These are phyloP conservation scores for Tiliacea aurago DNA, from an alignment of 2,888 invertebrate genomes.

Conservation along the genomic window DNA sequence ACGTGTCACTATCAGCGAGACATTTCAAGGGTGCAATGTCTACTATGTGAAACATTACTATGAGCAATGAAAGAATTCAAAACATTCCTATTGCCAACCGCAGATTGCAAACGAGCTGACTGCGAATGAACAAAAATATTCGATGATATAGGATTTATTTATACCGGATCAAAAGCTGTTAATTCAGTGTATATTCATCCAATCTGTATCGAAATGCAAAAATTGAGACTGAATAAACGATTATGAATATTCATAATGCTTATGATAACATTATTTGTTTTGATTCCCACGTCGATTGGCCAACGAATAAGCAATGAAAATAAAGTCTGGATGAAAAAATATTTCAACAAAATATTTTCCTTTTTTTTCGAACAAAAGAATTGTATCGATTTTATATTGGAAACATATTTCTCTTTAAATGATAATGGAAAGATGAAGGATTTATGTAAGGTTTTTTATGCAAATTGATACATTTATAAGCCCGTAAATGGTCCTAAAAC, in stretches of 20 bases:
- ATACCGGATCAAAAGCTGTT: slow-evolving; percentile 25
- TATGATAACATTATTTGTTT: slow-evolving; percentile 32
- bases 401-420: slow-evolving; percentile 22
- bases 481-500: background rate
- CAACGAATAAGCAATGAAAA: slow-evolving; percentile 31
- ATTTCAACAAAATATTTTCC: background rate
- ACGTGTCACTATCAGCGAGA: too few species aligned
- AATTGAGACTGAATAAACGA: slow-evolving; percentile 31
- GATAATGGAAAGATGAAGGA: slow-evolving; percentile 17
- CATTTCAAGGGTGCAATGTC: too few species aligned
- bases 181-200: slow-evolving; percentile 18
- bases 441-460: slow-evolving; percentile 19
- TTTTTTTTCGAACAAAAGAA: slow-evolving; percentile 35
- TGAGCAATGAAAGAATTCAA: background rate
- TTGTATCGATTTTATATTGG: slow-evolving; percentile 18
- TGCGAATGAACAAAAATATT: slow-evolving; percentile 9
- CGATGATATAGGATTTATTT: slow-evolving; percentile 34
- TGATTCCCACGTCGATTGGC: slow-evolving; percentile 2
- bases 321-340: slow-evolving; percentile 18
- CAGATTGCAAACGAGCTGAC: background rate
- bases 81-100: background rate
- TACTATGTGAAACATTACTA: background rate
- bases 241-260: slow-evolving; percentile 52
- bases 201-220: slow-evolving; percentile 21
- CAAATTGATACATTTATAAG: slow-evolving; percentile 10